Evolutionary conservation across 2,888 invertebrate genomes (phyloP), one percentile per base, ranked within the genome.

Genomic region (Ypsolopha sequella): DNA sequence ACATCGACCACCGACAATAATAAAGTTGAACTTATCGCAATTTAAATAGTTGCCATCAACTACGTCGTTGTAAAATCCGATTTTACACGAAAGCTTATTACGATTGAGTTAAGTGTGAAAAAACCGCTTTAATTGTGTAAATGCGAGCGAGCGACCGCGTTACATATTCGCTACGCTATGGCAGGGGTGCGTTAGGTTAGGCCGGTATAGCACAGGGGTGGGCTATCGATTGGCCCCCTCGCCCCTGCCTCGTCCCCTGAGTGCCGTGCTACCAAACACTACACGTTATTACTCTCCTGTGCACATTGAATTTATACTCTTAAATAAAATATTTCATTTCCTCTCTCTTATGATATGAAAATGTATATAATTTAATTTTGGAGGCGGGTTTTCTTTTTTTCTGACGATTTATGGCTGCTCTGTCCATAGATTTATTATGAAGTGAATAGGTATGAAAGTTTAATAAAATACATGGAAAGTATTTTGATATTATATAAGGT

Each of bases 221-320:
- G 81, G 66, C 70, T 82, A 85, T 85, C 81, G 84, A 85, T 84
- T 81, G 73, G 68, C 62, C 65, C 73, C 67, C 63, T 59, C 62
- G 58, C 67, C 54, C 54, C 56, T 51, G 58, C 38, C 58, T 63
- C 69, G 67, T 11, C 24, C 46, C 9, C 46, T 33, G 34, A 13
- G 34, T 33, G n/a, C n/a, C 9, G 11, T 8, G n/a, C 41, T 39
- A 24, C 41, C 66, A 63, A 60, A 63, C 67, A 72, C 74, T 70
- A 68, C 66, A 73, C 71, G 65, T 68, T 72, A 73, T 72, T 70
- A 71, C 73, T 70, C 68, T 64, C 65, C 34, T 53, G 53, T 65
- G 66, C 68, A 68, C 66, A 66, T 62, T 61, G 57, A 65, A 66
- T 52, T 50, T n/a, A 61, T 61, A 62, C 74, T 72, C 75, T 34